phyloP scores from a whole-genome alignment of 2,888 invertebrate genomes.

The Timema podura region DNA sequence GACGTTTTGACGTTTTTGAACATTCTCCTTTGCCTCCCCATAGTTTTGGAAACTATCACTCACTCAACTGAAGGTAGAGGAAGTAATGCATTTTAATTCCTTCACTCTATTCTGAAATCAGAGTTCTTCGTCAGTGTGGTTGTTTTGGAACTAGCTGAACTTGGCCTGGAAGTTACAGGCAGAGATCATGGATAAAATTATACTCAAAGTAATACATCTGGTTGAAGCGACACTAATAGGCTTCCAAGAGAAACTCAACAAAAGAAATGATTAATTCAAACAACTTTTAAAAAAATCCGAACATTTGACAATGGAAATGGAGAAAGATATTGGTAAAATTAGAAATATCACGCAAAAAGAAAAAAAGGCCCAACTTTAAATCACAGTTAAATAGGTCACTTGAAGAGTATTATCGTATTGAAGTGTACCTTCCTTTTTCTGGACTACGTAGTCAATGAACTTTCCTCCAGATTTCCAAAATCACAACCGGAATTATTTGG shows the following conservation, averaged over 20 bases:
- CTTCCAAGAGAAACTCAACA: neutral
- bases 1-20: neutral
- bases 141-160: slow-evolving; percentile 2
- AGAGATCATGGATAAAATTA: neutral
- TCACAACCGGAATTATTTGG: neutral
- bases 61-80: neutral
- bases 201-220: slow-evolving; percentile 8
- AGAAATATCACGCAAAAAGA: neutral
- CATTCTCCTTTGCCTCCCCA: neutral
- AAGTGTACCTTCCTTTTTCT: slow-evolving; percentile 8
- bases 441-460: neutral
- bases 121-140: slow-evolving; percentile 12
- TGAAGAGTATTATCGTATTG: slow-evolving; percentile 3
- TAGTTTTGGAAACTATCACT: neutral
- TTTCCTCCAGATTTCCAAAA: neutral
- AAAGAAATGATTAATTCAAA: neutral
- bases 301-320: neutral
- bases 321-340: neutral
- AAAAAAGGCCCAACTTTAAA: neutral
- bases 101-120: neutral
- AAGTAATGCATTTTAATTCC: slow-evolving; percentile 13
- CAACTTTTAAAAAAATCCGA: neutral
- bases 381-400: neutral
- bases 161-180: slow-evolving; percentile 4
- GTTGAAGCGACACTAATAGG: neutral